Percentiles rank a stretch among this genome's conserved stretches.
These are phyloP conservation scores for Lacerta viridis DNA, from an alignment of 2,797 vertebrate genomes.

Conservation along the genomic window DNA sequence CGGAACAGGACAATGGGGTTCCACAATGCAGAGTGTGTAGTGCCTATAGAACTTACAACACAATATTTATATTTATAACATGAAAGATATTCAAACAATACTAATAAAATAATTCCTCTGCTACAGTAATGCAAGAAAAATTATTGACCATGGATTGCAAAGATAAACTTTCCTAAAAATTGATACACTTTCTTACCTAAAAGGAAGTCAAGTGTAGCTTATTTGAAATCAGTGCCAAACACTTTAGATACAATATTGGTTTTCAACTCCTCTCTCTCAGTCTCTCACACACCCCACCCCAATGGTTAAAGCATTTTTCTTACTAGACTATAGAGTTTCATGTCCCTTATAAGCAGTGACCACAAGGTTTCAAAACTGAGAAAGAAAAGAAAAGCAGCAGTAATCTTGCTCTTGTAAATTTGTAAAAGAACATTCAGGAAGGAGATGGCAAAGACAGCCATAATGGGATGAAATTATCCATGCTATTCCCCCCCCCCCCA, in stretches of 20 bases:
- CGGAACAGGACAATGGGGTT: too few species aligned
- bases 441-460: conserved; percentile 33
- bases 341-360: conserved; percentile 15
- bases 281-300: background rate
- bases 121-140: conserved; percentile 38
- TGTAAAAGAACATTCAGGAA: conserved; percentile 29
- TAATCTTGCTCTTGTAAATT: conserved; percentile 19
- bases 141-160: background rate
- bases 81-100: background rate
- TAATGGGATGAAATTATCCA: conserved; percentile 44
- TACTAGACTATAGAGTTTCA: conserved; percentile 23
- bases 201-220: conserved; percentile 66
- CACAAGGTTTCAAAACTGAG: conserved; percentile 24
- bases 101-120: background rate
- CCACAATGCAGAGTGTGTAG: too few species aligned
- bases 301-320: background rate
- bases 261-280: background rate
- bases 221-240: conserved; percentile 47
- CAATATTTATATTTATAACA: background rate
- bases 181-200: conserved; percentile 48
- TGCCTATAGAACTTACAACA: conserved; percentile 19
- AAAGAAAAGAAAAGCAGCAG: conserved; percentile 10
- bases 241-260: conserved; percentile 32
- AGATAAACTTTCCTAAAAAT: conserved; percentile 53
- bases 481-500: conserved; percentile 33